Evolutionary conservation across 1,140 invertebrate genomes (phyloP).

Genomic region (Bombus fervidus): DNA sequence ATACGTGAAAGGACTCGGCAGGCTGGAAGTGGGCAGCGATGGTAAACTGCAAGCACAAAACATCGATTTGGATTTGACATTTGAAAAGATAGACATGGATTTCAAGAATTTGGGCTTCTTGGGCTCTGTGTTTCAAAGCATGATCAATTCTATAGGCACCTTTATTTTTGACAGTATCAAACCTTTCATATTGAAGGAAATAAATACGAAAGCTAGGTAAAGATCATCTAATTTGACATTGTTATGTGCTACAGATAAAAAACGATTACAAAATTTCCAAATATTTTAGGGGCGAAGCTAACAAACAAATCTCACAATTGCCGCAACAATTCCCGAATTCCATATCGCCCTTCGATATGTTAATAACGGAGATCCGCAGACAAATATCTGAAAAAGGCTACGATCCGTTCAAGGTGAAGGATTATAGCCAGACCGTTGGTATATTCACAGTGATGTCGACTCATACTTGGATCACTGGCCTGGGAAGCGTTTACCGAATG

Average conservation of each 20-base stretch:
- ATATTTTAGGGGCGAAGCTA: conserved; percentile 80
- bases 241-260: neutral
- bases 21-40: conserved; percentile 87
- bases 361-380: conserved; percentile 88
- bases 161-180: conserved; percentile 93
- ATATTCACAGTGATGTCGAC: conserved; percentile 86
- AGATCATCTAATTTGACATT: neutral
- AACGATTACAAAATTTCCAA: neutral
- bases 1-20: conserved; percentile 85
- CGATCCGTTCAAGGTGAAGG: conserved; percentile 88
- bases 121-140: conserved; percentile 88
- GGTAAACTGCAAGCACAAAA: conserved; percentile 90
- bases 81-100: conserved; percentile 89
- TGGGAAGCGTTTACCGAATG: conserved; percentile 90
- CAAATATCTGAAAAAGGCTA: conserved; percentile 87
- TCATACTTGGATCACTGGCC: conserved; percentile 89
- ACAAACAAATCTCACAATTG: conserved; percentile 83
- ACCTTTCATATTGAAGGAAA: conserved; percentile 90
- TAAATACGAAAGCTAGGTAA: conserved; percentile 86
- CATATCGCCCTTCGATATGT: conserved; percentile 92
- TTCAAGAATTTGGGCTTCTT: conserved; percentile 91
- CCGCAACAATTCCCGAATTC: conserved; percentile 91
- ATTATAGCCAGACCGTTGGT: conserved; percentile 88
- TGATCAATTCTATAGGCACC: conserved; percentile 91
- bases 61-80: conserved; percentile 90